Evolutionary conservation across 2,113 vertebrate species (phyloP), one percentile per base, ranked within the genome.

Genomic region (Psettodes erumei): DNA sequence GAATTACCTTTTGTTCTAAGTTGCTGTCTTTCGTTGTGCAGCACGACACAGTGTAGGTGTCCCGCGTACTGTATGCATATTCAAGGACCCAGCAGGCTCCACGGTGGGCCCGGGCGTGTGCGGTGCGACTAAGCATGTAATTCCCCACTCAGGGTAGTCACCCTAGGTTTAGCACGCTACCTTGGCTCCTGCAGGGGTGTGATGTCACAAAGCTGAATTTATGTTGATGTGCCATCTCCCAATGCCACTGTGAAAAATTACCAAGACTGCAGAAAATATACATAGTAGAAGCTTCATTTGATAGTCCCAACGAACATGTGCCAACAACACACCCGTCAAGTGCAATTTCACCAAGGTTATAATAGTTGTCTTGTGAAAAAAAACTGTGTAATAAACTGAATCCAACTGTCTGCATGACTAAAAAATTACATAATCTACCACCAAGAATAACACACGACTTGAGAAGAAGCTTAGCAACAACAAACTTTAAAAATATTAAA

Each of bases 1-100:
- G 59, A 88, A 87, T 88, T 86, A 74, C 27, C 37, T 78, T 76
- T 86, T 80, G 69, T 87, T 79, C 21, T 50, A 51, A 80, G 61
- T 68, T 47, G n/a, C 6, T 53, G 72, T 66, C 43, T 43, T 64
- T 75, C 59, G 63, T 12, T 37, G 25, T n/a, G 66, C 59, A 82
- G 63, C 67, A 12, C 37, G 58, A 67, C 12, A 21, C n/a, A 2
- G 58, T 21, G 71, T 54, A 47, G 62, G 75, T 62, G 72, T 62
- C 32, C 66, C 27, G 3, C n/a, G 8, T 21, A 43, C 28, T 32
- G 55, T 48, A 64, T 60, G 71, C 53, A 83, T 85, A 77, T 86
- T 81, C 56, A 79, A 77, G 76, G 33, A 40, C 30, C 18, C 47
- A 0, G 59, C 55, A 37, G 61, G 72, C 58, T 35, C 40, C 66